Base-by-base conservation (phyloP, 2,888 invertebrate genomes). In the Allolobophora icterica region DNA sequence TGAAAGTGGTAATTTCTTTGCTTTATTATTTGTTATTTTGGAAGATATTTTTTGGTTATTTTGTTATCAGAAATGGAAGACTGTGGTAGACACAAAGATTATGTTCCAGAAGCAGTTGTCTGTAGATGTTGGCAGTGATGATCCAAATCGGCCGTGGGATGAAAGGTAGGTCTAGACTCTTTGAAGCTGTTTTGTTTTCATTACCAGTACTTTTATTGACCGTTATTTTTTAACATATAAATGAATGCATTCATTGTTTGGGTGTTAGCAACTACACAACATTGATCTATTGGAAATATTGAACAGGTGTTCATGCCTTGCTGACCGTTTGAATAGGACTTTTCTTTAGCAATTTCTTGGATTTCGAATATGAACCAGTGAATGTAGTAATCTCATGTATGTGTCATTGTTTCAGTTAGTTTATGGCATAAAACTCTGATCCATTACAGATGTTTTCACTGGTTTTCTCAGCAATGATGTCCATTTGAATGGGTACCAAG, bases 101-200 rank as follows among this genome's bases (percentile, higher is more conserved):
- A 35, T 92, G 89, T 91, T 92, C 87, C 91, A 90, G 34, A 42
- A 89, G 34, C 89, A 89, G 21, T 34, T 91, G 19, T 92, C 91
- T n/a, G 58, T 92, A 13, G 92, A 91, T 89, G 91, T 91, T 24
- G 71, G 91, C 15, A 91, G 91, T 89, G 92, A 92, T 52, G 45
- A 71, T 34, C 34, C 84, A 30, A 87, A 91, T 52, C 40, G 90
- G 35, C 89, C 91, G 15, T 92, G 91, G 92, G 90, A 91, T 52
- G 91, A 90, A 34, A 91, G 89, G 92, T 92, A 30, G 17, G 89
- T 83, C 17, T 34, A 38, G 1, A 42, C 21, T 89, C 15, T 40
- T 38, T 87, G 34, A 21, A 21, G 19, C 0, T 24, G n/a, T 40
- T 89, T 33, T 35, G 4, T 35, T 34, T 89, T 52, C 21, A 52